A percentile compares a stretch with the other conserved stretches of the same genome.
phyloP scores from a whole-genome alignment of 2,888 invertebrate genomes.

The Lottia gigantea region DNA sequence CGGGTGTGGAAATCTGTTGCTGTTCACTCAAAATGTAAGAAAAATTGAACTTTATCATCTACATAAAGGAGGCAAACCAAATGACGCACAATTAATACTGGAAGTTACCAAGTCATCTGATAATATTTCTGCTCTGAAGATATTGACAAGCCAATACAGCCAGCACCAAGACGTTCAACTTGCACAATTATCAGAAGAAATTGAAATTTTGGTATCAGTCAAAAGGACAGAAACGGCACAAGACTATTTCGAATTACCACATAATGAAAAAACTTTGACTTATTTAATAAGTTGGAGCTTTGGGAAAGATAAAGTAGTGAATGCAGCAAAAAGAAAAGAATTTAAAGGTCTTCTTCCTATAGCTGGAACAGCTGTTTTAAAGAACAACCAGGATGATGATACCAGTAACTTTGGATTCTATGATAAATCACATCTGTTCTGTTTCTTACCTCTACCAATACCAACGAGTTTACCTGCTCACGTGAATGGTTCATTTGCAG shows the following conservation, averaged over 20 bases:
- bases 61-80: constrained; percentile 16
- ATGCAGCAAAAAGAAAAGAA: constrained; percentile 14
- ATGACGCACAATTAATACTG: constrained; percentile 12
- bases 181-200: neutral
- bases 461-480: constrained; percentile 51
- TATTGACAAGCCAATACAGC: no score
- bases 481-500: constrained; percentile 61
- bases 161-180: no score
- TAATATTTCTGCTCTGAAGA: neutral
- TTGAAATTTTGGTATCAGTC: neutral
- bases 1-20: constrained; percentile 52
- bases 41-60: constrained; percentile 52
- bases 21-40: constrained; percentile 64
- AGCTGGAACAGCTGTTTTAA: constrained; percentile 50
- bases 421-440: constrained; percentile 48
- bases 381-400: constrained; percentile 14
- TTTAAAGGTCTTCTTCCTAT: constrained; percentile 37
- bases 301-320: constrained; percentile 24
- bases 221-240: neutral
- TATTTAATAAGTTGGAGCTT: constrained; percentile 40
- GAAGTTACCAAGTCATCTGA: constrained; percentile 5
- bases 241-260: neutral
- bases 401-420: constrained; percentile 37
- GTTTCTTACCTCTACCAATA: constrained; percentile 61
- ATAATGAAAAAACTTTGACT: neutral